These are phyloP conservation scores for Drosophila lacertosa DNA, from an alignment of 1,140 invertebrate species.

Conservation along the genomic window DNA sequence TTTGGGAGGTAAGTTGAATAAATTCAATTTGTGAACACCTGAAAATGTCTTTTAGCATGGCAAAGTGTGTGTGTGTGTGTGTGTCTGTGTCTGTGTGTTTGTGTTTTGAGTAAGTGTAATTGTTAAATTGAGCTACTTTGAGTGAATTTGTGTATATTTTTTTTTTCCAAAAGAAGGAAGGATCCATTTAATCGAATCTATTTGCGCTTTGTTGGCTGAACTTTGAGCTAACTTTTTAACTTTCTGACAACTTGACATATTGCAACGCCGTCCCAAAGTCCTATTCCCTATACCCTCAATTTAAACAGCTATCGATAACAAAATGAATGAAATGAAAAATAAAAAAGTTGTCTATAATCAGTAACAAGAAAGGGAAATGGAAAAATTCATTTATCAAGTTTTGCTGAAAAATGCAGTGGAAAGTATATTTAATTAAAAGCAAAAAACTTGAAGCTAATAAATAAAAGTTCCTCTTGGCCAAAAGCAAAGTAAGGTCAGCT, in stretches of 20 bases:
- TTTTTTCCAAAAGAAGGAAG: constrained; percentile 9
- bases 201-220: constrained; percentile 45
- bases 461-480: constrained; percentile 52
- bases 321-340: constrained; percentile 45
- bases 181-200: constrained; percentile 36
- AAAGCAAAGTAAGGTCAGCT: constrained; percentile 23
- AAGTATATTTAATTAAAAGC: constrained; percentile 75
- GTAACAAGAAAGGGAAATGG: constrained; percentile 11
- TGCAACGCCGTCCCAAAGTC: constrained; percentile 24
- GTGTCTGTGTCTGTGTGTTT: too few relatives aligned
- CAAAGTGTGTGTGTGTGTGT: constrained; percentile 28
- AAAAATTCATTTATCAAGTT: constrained; percentile 68
- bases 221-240: constrained; percentile 56
- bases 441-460: constrained; percentile 74
- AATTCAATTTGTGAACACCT: constrained; percentile 70
- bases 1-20: constrained; percentile 45
- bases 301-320: constrained; percentile 46
- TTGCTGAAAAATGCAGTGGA: constrained; percentile 49
- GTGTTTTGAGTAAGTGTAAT: too few relatives aligned
- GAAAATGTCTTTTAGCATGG: constrained; percentile 73
- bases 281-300: constrained; percentile 11
- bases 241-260: constrained; percentile 71
- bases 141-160: constrained; percentile 5
- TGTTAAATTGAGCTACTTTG: constrained; percentile 71
- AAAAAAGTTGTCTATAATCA: constrained; percentile 52